Conservation (phyloP, 2,797 vertebrate species). For the Mionectes olivaceus region DNA sequence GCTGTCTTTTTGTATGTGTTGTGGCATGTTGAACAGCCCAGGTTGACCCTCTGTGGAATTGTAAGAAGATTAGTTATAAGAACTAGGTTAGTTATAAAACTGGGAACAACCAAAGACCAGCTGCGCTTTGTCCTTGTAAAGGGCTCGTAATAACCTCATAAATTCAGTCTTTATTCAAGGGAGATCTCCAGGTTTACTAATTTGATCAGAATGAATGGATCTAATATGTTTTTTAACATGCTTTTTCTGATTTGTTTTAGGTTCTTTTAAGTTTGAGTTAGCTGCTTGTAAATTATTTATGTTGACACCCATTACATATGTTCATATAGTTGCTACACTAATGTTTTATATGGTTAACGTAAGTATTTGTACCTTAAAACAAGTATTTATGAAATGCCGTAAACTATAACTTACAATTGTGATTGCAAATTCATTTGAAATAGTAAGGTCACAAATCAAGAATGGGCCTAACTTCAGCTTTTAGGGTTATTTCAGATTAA, state of each 20-base stretch:
- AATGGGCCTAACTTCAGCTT: neutral
- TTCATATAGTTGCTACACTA: neutral
- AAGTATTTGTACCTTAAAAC: neutral
- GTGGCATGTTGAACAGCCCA: neutral
- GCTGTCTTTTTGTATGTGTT: neutral
- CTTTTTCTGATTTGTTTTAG: neutral
- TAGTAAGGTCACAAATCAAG: neutral
- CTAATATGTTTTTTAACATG: neutral
- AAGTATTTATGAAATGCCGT: neutral
- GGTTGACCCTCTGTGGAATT: neutral
- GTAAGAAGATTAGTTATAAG: neutral
- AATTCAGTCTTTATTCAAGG: neutral
- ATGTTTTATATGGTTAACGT: neutral
- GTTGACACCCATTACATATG: neutral
- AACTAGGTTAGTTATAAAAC: neutral
- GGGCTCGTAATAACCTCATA: neutral
- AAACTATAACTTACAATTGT: neutral
- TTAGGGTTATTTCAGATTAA: neutral
- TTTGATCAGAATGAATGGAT: neutral
- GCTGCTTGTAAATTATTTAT: neutral
- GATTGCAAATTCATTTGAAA: neutral
- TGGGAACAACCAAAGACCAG: neutral
- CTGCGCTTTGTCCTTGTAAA: neutral
- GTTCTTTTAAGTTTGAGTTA: neutral
- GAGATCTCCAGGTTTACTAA: neutral